Conservation (phyloP, 1,140 invertebrate species). For the Arion vulgaris region DNA sequence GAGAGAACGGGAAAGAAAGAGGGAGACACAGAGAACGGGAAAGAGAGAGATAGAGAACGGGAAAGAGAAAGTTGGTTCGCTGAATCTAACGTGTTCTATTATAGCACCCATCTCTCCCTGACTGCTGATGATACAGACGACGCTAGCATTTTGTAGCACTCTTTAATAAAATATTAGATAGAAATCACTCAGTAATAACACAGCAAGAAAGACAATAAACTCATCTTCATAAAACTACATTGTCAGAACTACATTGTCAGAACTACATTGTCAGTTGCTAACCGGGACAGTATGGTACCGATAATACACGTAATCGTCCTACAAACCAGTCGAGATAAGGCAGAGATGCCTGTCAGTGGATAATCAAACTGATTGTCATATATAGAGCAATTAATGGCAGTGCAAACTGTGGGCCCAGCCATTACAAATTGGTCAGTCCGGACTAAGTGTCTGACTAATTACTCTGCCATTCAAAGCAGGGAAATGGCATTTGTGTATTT, state of each 20-base stretch:
- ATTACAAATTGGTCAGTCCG: neutral
- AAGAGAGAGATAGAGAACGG: constrained; percentile 21
- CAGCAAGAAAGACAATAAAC: no score
- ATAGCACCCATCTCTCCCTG: no score
- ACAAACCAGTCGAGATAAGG: neutral
- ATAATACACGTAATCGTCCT: neutral
- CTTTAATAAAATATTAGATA: no score
- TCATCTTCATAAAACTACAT: no score
- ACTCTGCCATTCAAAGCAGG: constrained; percentile 13
- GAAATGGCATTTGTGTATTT: constrained; percentile 28
- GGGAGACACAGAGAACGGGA: neutral
- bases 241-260: no score
- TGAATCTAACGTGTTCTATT: no score
- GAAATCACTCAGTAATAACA: no score
- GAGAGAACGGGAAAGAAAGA: neutral
- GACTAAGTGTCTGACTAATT: constrained; percentile 27
- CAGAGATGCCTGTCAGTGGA: neutral
- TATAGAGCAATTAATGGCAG: constrained; percentile 16
- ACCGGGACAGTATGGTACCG: no score
- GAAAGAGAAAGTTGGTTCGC: neutral
- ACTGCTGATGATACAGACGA: no score
- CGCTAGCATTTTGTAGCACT: no score
- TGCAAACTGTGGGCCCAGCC: constrained; percentile 1
- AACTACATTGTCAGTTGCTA: no score
- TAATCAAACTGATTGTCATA: neutral